phyloP scores from a whole-genome alignment of 1,140 invertebrate genomes.

The Ephestia elutella region DNA sequence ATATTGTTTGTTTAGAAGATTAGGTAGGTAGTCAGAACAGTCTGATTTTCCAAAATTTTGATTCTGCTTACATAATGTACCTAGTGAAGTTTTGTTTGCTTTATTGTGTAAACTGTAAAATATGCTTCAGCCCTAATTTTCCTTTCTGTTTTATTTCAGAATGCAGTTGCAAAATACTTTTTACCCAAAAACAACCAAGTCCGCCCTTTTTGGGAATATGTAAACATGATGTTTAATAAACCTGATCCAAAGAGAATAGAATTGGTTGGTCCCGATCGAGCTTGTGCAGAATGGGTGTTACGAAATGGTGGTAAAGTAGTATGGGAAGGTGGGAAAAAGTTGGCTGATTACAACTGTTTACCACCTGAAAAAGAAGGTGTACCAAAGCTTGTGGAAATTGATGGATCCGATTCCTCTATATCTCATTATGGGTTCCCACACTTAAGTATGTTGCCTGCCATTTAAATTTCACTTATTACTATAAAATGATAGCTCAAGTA shows the following conservation, averaged over 20 bases:
- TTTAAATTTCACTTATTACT: too few species aligned
- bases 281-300: constrained; percentile 94
- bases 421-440: constrained; percentile 86
- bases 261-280: constrained; percentile 85
- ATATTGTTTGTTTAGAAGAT: too few species aligned
- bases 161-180: constrained; percentile 9
- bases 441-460: constrained; percentile 75
- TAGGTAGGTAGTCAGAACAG: too few species aligned
- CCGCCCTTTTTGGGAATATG: constrained; percentile 69
- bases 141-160: constrained; percentile 8
- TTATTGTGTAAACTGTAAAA: too few species aligned
- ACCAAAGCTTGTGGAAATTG: constrained; percentile 77
- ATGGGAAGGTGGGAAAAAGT: constrained; percentile 76
- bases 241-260: constrained; percentile 81
- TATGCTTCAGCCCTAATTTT: neutral
- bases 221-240: constrained; percentile 77
- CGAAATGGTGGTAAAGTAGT: constrained; percentile 85
- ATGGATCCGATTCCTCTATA: constrained; percentile 85
- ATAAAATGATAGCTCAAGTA: too few species aligned
- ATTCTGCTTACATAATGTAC: too few species aligned
- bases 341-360: constrained; percentile 83
- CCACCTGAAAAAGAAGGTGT: constrained; percentile 61
- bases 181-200: constrained; percentile 25
- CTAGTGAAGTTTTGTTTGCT: too few species aligned
- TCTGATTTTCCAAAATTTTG: too few species aligned